These are phyloP conservation scores for Rotaria sp. DNA, from an alignment of 2,888 invertebrate genomes.

Conservation along the genomic window DNA sequence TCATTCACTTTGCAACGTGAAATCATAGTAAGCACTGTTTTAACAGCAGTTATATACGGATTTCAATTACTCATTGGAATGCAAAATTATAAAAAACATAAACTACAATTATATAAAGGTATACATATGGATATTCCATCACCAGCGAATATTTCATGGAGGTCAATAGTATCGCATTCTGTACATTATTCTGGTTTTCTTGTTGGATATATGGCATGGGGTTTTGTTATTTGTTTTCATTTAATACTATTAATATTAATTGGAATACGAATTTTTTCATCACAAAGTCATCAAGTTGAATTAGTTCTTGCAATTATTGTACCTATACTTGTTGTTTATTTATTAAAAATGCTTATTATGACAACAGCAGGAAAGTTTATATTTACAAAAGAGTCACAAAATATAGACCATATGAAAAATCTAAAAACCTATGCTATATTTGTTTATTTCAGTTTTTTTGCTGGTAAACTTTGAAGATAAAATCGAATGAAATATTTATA, in stretches of 20 bases:
- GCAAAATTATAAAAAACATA: conserved; percentile 35
- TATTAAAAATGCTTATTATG: neutral
- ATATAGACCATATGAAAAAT: neutral
- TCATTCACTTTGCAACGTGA: neutral
- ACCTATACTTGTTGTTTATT: conserved; percentile 14
- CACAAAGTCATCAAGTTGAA: conserved; percentile 14
- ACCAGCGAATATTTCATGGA: neutral
- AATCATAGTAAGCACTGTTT: neutral
- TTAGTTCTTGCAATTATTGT: neutral
- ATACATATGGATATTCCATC: conserved; percentile 5
- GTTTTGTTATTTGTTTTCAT: conserved; percentile 26
- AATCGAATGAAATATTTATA: too few relatives aligned
- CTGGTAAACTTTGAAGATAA: neutral
- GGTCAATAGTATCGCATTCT: neutral
- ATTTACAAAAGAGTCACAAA: neutral
- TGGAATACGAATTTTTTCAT: neutral
- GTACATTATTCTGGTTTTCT: conserved; percentile 29
- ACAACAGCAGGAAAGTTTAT: neutral
- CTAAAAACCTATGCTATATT: conserved; percentile 1
- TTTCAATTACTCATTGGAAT: conserved; percentile 35
- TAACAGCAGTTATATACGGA: conserved; percentile 23
- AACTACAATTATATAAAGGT: conserved; percentile 31
- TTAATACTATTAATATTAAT: neutral
- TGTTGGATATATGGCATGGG: conserved; percentile 27
- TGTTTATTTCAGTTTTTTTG: conserved; percentile 29